phyloP scores from a whole-genome alignment of 2,113 vertebrate species.

The Rissa tridactyla region DNA sequence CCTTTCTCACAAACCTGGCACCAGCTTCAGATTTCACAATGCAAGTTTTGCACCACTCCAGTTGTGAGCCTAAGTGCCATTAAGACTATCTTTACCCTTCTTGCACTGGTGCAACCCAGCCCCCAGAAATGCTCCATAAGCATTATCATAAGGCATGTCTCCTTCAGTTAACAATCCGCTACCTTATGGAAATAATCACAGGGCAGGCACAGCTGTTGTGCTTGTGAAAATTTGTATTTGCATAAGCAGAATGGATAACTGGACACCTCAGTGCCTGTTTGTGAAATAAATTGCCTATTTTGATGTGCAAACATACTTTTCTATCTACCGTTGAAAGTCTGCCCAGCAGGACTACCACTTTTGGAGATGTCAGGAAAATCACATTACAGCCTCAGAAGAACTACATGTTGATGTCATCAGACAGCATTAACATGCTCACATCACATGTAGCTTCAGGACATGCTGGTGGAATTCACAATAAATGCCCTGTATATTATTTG shows the following conservation, averaged over 20 bases:
- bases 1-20: not conserved
- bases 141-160: not conserved
- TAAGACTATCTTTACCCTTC: not conserved
- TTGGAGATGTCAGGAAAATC: not conserved
- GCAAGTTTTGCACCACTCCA: not conserved
- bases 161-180: not conserved
- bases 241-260: constrained; percentile 27
- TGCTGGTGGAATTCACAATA: not conserved
- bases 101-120: not conserved
- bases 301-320: constrained; percentile 35
- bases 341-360: not conserved
- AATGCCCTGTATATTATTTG: not conserved
- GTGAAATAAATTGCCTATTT: constrained; percentile 17
- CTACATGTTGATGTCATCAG: not conserved
- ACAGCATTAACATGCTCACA: not conserved
- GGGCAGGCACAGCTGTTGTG: constrained; percentile 21
- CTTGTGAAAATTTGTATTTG: not conserved
- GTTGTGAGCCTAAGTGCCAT: rapidly evolving
- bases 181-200: not conserved
- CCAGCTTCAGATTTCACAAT: not conserved
- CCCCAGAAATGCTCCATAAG: not conserved
- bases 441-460: rapidly evolving
- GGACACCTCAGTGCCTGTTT: constrained; percentile 8
- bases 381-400: not conserved
- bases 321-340: not conserved